These are phyloP conservation scores for Drosophila erecta DNA, from an alignment of 1,140 invertebrate genomes.

Conservation along the genomic window DNA sequence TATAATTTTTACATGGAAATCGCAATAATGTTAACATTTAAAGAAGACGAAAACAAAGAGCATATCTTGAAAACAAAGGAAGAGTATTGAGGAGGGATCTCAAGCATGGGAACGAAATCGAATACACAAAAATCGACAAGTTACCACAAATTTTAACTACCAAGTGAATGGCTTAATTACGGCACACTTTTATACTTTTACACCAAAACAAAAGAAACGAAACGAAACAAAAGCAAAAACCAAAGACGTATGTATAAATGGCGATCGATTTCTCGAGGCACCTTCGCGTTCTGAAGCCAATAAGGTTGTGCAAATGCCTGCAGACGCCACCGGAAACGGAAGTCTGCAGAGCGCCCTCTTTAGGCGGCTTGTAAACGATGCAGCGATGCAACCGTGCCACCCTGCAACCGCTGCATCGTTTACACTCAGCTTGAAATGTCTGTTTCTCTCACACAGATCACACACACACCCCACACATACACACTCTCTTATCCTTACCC, in stretches of 20 bases:
- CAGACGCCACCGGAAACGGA: constrained; percentile 33
- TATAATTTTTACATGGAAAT: constrained; percentile 79
- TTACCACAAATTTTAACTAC: constrained; percentile 75
- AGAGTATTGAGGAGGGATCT: constrained; percentile 29
- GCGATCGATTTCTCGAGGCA: constrained; percentile 56
- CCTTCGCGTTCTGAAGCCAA: constrained; percentile 73
- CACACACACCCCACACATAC: constrained; percentile 29
- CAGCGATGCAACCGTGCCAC: background rate
- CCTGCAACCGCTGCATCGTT: background rate
- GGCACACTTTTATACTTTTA: constrained; percentile 84
- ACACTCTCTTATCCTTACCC: constrained; percentile 12
- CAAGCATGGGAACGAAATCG: constrained; percentile 22
- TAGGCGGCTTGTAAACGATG: constrained; percentile 1
- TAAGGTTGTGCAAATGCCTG: constrained; percentile 78
- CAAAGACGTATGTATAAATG: constrained; percentile 24
- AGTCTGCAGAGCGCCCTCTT: constrained; percentile 66
- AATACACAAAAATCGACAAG: constrained; percentile 44
- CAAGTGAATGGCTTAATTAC: constrained; percentile 58
- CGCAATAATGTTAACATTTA: constrained; percentile 81
- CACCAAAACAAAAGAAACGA: constrained; percentile 60
- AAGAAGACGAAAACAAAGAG: constrained; percentile 66
- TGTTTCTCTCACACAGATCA: constrained; percentile 47
- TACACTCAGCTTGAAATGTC: constrained; percentile 51
- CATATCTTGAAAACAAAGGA: constrained; percentile 72
- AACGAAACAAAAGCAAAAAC: constrained; percentile 42